A percentile compares a stretch with the other conserved stretches of the same genome.
phyloP scores from a whole-genome alignment of 2,888 invertebrate genomes.

The Amblyjoppa proteus region DNA sequence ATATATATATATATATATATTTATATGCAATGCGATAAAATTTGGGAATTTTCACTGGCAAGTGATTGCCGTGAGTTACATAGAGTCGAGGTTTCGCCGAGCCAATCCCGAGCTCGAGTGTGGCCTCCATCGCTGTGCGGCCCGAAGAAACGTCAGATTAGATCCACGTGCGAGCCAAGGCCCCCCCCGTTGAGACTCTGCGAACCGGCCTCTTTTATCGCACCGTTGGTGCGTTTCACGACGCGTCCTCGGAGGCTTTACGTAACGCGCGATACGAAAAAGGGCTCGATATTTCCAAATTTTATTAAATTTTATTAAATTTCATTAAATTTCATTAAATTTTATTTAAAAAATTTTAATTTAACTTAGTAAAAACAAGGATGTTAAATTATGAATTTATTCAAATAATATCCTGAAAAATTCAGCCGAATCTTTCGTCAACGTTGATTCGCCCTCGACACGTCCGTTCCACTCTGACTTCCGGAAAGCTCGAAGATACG shows the following conservation, averaged over 20 bases:
- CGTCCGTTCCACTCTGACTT: not conserved
- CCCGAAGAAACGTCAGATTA: slow-evolving; percentile 69
- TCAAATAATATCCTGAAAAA: not conserved
- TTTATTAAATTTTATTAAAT: not conserved
- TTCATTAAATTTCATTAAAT: too few species aligned
- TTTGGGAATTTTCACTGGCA: slow-evolving; percentile 23
- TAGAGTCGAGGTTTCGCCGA: slow-evolving; percentile 1
- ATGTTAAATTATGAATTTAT: too few species aligned
- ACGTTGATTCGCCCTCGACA: not conserved
- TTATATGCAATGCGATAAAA: not conserved
- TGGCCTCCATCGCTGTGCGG: slow-evolving; percentile 62
- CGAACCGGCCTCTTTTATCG: slow-evolving; percentile 61
- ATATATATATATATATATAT: too few species aligned
- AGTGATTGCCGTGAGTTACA: not conserved
- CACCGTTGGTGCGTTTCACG: not conserved
- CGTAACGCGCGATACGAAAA: slow-evolving; percentile 40
- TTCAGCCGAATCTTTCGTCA: not conserved
- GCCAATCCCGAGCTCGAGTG: slow-evolving; percentile 27
- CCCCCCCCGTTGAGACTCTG: slow-evolving; percentile 35
- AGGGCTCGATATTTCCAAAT: slow-evolving; percentile 9
- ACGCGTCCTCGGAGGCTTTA: slow-evolving; percentile 35
- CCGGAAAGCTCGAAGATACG: not conserved
- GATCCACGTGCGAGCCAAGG: slow-evolving; percentile 70
- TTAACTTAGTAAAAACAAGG: too few species aligned
- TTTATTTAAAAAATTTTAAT: too few species aligned